These are phyloP conservation scores for Spermophilus dauricus DNA, from an alignment of 2,113 vertebrate species.

Conservation along the genomic window DNA sequence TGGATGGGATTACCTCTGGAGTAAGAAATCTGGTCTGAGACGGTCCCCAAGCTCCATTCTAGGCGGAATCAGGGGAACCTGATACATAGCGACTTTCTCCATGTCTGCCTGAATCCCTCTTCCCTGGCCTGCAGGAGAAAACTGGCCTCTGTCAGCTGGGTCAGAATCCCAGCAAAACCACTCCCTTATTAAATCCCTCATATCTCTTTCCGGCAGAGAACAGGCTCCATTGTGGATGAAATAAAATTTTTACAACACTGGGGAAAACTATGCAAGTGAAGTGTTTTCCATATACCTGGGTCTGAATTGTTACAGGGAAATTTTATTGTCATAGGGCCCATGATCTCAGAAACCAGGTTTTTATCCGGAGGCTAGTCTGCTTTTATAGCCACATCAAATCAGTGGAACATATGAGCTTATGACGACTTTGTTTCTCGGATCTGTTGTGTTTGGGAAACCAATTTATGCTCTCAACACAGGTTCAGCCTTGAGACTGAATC, in stretches of 20 bases:
- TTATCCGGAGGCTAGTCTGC: constrained; percentile 71
- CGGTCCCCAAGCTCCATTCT: background rate
- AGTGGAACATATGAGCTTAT: constrained; percentile 56
- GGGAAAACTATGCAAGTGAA: constrained; percentile 65
- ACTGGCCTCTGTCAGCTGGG: background rate
- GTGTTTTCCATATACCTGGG: constrained; percentile 78
- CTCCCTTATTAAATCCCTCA: constrained; percentile 39
- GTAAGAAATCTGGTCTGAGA: background rate
- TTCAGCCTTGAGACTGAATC: background rate
- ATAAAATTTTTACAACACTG: constrained; percentile 74
- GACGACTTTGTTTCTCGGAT: constrained; percentile 66
- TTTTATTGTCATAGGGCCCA: constrained; percentile 71
- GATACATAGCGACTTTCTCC: background rate
- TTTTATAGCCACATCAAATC: constrained; percentile 74
- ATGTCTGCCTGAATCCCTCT: background rate
- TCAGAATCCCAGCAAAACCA: background rate
- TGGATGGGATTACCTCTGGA: constrained; percentile 3
- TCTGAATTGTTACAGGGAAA: constrained; percentile 71
- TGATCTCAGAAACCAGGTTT: constrained; percentile 76
- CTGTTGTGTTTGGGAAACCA: constrained; percentile 58
- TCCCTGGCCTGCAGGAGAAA: background rate
- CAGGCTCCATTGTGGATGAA: constrained; percentile 27
- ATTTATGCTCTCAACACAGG: constrained; percentile 49
- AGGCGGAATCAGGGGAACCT: background rate
- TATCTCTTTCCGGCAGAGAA: constrained; percentile 70